Conservation (phyloP, 2,797 vertebrate species). For the Diplodus puntazzo region DNA sequence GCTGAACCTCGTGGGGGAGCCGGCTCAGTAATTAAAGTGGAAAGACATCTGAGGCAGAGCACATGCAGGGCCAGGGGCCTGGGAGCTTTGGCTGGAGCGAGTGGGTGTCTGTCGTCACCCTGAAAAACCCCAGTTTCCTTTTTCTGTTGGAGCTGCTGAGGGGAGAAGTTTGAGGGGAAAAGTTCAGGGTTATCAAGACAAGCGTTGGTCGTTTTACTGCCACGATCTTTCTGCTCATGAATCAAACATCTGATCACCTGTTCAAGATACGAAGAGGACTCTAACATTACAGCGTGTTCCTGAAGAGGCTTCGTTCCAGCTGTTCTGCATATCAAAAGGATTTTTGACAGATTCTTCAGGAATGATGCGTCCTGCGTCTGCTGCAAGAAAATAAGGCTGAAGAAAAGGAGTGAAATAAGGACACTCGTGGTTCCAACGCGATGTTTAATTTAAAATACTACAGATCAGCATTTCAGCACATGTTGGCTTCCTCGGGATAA, state of each 20-base stretch:
- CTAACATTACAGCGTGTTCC: not conserved
- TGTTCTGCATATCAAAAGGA: not conserved
- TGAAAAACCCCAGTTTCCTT: conserved; percentile 7
- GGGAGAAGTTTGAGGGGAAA: conserved; percentile 6
- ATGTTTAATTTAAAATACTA: not conserved
- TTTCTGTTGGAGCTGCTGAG: conserved; percentile 5
- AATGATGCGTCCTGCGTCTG: not conserved
- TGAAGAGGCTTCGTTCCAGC: not conserved
- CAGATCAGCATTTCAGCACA: not conserved
- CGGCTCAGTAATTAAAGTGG: conserved; percentile 57
- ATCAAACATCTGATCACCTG: not conserved
- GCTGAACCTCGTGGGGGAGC: conserved; percentile 22
- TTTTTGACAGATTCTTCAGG: not conserved
- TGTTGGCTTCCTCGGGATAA: not conserved
- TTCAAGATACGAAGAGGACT: not conserved
- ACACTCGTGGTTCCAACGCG: not conserved
- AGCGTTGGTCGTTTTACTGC: not conserved
- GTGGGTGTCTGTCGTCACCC: conserved; percentile 29
- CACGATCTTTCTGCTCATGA: not conserved
- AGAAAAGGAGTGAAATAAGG: not conserved
- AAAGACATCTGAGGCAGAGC: conserved; percentile 39
- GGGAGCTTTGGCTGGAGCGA: conserved; percentile 10
- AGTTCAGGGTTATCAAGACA: not conserved
- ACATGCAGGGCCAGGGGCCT: not conserved
- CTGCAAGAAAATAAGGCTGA: not conserved